Conservation (phyloP, 2,797 vertebrate species). For the Gouania willdenowi region DNA sequence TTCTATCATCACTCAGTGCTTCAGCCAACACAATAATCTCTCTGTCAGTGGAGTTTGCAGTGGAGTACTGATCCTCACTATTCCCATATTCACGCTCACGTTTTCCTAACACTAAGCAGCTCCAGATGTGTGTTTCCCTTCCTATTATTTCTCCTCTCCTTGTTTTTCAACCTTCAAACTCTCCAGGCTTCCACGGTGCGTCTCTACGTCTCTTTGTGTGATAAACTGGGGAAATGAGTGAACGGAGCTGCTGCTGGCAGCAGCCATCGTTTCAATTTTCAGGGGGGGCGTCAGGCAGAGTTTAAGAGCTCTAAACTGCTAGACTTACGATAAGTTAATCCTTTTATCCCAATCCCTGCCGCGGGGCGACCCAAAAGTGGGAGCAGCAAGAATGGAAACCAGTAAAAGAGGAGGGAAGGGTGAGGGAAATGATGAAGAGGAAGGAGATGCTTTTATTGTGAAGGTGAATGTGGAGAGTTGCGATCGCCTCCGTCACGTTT, state of each 20-base stretch:
- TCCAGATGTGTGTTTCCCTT: neutral
- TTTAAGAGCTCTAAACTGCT: constrained; percentile 46
- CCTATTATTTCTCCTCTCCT: neutral
- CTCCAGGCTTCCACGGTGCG: constrained; percentile 6
- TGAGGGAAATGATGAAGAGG: constrained; percentile 12
- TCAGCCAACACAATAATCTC: too few relatives aligned
- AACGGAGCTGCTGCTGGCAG: constrained; percentile 28
- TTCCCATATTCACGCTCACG: too few relatives aligned
- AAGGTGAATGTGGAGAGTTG: too few relatives aligned
- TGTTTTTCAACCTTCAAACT: constrained; percentile 3
- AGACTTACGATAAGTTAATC: constrained; percentile 52
- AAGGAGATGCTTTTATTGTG: constrained; percentile 3
- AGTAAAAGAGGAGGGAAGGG: constrained; percentile 4
- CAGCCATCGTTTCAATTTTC: constrained; percentile 41
- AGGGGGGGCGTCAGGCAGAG: constrained; percentile 43
- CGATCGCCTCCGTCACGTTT: too few relatives aligned
- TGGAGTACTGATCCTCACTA: too few relatives aligned
- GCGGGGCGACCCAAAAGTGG: constrained; percentile 24
- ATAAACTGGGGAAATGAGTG: constrained; percentile 31
- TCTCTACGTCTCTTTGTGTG: constrained; percentile 7
- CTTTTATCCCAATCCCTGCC: constrained; percentile 53
- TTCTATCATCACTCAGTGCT: too few relatives aligned
- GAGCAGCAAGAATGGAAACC: constrained; percentile 22
- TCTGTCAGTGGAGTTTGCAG: too few relatives aligned
- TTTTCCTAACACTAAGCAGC: too few relatives aligned